Conservation (phyloP, 2,888 invertebrate species). For the Andrena flavipes region DNA sequence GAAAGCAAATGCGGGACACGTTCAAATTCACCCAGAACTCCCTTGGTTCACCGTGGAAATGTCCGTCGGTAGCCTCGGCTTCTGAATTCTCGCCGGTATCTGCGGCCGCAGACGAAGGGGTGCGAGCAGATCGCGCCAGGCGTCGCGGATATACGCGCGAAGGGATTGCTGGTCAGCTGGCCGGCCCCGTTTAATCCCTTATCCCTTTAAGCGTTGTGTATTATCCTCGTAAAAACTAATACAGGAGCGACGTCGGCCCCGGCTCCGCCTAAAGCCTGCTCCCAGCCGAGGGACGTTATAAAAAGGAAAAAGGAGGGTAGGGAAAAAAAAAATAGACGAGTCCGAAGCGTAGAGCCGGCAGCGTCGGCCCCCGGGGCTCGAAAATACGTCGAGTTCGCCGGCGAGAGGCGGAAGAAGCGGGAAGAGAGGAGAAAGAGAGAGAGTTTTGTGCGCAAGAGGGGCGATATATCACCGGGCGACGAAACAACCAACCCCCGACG, state of each 20-base stretch:
- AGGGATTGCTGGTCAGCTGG: conserved; percentile 70
- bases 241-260: conserved; percentile 74
- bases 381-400: conserved; percentile 72
- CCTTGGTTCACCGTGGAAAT: background rate
- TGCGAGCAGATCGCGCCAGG: background rate
- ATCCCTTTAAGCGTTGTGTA: conserved; percentile 85
- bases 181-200: conserved; percentile 82
- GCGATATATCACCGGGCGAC: conserved; percentile 81
- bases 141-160: conserved; percentile 46
- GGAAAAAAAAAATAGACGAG: conserved; percentile 70
- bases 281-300: conserved; percentile 59
- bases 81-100: conserved; percentile 1
- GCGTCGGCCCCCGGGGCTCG: conserved; percentile 70
- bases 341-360: conserved; percentile 60
- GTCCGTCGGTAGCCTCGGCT: background rate
- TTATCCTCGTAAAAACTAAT: conserved; percentile 85
- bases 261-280: conserved; percentile 80
- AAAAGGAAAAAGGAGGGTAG: conserved; percentile 57
- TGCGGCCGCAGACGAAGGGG: conserved; percentile 17
- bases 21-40: background rate
- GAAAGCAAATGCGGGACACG: background rate
- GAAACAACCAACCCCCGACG: conserved; percentile 82
- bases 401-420: conserved; percentile 49
- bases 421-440: conserved; percentile 38
- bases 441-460: conserved; percentile 70